Base-by-base conservation (phyloP, 2,888 invertebrate genomes). In the Herminia tarsipennalis region DNA sequence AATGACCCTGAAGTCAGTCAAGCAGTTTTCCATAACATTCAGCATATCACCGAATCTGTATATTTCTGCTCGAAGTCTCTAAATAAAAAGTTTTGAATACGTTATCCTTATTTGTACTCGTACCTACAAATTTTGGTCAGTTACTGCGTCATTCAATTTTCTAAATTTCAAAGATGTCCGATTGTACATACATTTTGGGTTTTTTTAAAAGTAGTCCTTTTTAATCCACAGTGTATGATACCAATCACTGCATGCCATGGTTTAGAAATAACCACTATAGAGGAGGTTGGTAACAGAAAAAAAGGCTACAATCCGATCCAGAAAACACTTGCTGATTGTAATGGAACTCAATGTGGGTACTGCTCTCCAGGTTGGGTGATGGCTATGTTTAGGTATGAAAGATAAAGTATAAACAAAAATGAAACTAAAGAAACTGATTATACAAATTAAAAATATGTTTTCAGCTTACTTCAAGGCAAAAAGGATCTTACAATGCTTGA, bases 351-450 rank as follows among this genome's bases (percentile, higher is more conserved):
- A 72, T 95, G 95, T 71, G 95, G 95, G 0, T 94, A 92, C 67
- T 96, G 96, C 72, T 93, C 93, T 9, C 94, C 95, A 0, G 96
- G 95, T 1, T 94, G 95, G 93, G 92, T 95, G 28, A 95, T 95
- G 95, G 93, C 93, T 59, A 94, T 95, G 94, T 92, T 93, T 79
- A 92, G 93, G 93, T 94, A 72, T n/a, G n/a, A n/a, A n/a, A 38
- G 34, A 9, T 9, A 5, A n/a, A 34, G 38, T 27, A 30, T 39
- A 17, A n/a, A 27, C 10, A 2, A 12, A 24, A 24, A 4, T 24
- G 8, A 24, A 24, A 24, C n/a, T 8, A 6, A 5, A 8, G 5
- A n/a, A 6, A 2, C 2, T 9, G 22, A 5, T n/a, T 22, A 22
- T 1, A 22, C 42, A 37, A 27, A 32, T 28, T 12, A 29, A 20